phyloP scores from a whole-genome alignment of 2,888 invertebrate genomes.

The Apamea sordens region DNA sequence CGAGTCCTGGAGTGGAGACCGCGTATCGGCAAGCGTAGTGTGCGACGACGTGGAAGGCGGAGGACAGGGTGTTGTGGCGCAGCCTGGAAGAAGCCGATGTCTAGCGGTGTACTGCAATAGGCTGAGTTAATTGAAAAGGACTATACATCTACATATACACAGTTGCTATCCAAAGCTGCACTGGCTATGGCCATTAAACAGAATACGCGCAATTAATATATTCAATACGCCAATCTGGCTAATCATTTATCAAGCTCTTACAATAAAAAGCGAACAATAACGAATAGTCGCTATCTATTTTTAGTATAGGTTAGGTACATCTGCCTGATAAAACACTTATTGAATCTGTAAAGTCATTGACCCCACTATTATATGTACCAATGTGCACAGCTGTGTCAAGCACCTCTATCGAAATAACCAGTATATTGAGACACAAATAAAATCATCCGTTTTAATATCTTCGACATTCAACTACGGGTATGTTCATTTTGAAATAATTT shows the following conservation, averaged over 20 bases:
- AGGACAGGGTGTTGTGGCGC: too few relatives aligned
- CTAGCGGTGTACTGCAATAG: too few relatives aligned
- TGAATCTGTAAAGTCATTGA: conserved; percentile 39
- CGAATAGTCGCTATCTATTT: not conserved
- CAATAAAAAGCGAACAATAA: conserved; percentile 7
- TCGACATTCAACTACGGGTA: too few relatives aligned
- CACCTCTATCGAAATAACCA: conserved; percentile 8
- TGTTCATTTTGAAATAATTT: not conserved
- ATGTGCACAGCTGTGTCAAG: conserved; percentile 27
- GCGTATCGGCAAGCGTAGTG: too few relatives aligned
- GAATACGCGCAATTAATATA: conserved; percentile 1
- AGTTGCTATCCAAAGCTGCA: too few relatives aligned
- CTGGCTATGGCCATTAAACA: not conserved
- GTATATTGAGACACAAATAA: conserved; percentile 7
- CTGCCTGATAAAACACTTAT: conserved; percentile 28
- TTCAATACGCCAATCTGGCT: not conserved
- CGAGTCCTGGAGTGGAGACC: too few relatives aligned
- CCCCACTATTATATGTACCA: conserved; percentile 16
- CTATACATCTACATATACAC: too few relatives aligned
- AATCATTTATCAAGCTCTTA: conserved; percentile 17
- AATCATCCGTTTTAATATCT: conserved; percentile 4
- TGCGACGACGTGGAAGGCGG: too few relatives aligned
- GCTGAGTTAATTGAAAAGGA: too few relatives aligned
- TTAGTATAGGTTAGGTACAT: not conserved
- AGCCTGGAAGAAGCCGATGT: too few relatives aligned